These are phyloP conservation scores for Gari tellinella DNA, from an alignment of 2,888 invertebrate genomes.

Conservation along the genomic window DNA sequence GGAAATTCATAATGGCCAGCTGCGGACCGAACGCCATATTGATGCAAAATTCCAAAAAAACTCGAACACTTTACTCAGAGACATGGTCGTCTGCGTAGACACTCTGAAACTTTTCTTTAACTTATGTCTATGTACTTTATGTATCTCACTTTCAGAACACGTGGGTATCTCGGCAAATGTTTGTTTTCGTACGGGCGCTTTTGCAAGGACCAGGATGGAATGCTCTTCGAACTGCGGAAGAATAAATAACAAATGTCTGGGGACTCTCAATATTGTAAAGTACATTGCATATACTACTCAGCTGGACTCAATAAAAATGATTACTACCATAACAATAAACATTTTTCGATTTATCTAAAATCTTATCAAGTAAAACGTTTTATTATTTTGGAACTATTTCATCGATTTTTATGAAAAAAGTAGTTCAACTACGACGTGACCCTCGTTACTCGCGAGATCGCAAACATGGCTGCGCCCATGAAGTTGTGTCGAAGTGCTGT, in stretches of 20 bases:
- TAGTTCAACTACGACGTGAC: slow-evolving; percentile 2
- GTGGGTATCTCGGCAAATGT: slow-evolving; percentile 54
- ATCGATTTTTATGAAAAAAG: slow-evolving; percentile 3
- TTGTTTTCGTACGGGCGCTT: slow-evolving; percentile 85
- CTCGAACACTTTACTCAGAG: no score
- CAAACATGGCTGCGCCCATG: slow-evolving; percentile 69
- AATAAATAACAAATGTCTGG: slow-evolving; percentile 8
- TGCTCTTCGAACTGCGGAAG: slow-evolving; percentile 46
- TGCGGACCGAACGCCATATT: slow-evolving; percentile 31
- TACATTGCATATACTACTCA: no score
- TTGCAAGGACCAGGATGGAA: slow-evolving; percentile 83
- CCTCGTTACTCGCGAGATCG: slow-evolving; percentile 22
- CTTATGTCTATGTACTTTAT: neutral
- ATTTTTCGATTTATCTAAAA: no score
- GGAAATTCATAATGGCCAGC: neutral
- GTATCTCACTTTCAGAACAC: slow-evolving; percentile 45
- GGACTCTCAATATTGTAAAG: slow-evolving; percentile 11
- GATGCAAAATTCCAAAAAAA: neutral
- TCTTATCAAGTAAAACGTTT: no score
- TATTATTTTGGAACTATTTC: slow-evolving; percentile 8
- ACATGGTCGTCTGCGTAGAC: no score
- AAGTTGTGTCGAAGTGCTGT: slow-evolving; percentile 26
- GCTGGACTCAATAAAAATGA: no score
- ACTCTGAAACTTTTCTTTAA: no score
- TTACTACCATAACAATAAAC: no score